Conservation (phyloP, 2,113 vertebrate species). For the Oceanodroma tethys region DNA sequence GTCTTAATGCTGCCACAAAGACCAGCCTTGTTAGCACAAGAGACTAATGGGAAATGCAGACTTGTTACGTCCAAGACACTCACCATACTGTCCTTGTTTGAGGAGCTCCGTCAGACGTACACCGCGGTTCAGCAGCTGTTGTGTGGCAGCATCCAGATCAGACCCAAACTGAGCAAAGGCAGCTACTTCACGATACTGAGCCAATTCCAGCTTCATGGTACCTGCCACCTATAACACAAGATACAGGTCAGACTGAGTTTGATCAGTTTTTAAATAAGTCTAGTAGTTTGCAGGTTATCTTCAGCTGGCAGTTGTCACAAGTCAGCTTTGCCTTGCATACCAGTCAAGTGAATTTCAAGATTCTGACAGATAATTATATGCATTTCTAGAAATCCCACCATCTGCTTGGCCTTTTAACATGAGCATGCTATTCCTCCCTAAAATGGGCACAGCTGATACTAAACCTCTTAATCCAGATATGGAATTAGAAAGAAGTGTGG, state of each 20-base stretch:
- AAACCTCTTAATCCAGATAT: too few relatives aligned
- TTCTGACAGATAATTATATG: not conserved
- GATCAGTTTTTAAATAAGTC: rapidly evolving
- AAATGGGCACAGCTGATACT: not conserved
- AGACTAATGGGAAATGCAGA: rapidly evolving
- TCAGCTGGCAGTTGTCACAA: not conserved
- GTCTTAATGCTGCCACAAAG: not conserved
- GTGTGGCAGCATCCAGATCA: slow-evolving; percentile 94
- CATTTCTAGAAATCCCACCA: not conserved
- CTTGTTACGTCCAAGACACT: not conserved
- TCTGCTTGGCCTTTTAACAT: not conserved
- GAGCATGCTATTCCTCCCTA: rapidly evolving
- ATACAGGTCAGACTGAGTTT: not conserved
- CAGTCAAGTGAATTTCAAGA: not conserved
- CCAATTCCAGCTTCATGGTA: slow-evolving; percentile 97
- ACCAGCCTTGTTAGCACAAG: rapidly evolving
- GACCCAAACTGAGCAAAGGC: slow-evolving; percentile 98
- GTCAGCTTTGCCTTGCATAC: not conserved
- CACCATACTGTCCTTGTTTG: slow-evolving; percentile 97
- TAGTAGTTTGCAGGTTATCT: rapidly evolving
- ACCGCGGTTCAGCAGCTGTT: slow-evolving; percentile 93
- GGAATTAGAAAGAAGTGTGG: rapidly evolving
- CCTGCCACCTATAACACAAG: slow-evolving; percentile 84
- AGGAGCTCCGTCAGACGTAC: slow-evolving; percentile 94
- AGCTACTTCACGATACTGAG: slow-evolving; percentile 96